Evolutionary conservation across 2,888 invertebrate species (phyloP).

Genomic region (Alitta virens): DNA sequence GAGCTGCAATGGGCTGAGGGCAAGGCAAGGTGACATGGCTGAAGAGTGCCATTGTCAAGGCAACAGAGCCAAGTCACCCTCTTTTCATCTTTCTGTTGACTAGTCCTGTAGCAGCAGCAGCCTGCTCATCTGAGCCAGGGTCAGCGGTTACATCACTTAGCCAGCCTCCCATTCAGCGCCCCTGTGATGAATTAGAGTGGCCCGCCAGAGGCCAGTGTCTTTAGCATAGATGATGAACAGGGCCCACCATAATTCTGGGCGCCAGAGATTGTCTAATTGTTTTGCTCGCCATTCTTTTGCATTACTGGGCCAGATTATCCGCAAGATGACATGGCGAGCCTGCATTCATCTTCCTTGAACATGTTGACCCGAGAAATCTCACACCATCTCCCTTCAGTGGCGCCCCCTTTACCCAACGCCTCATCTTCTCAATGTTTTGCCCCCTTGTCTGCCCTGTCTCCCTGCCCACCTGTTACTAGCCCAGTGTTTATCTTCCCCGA

Average conservation of each 20-base stretch:
- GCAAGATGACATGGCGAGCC: background rate
- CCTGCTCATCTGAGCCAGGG: background rate
- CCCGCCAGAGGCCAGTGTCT: background rate
- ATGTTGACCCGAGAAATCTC: too few relatives aligned
- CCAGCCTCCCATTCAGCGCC: background rate
- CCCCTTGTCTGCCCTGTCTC: too few relatives aligned
- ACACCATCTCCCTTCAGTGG: too few relatives aligned
- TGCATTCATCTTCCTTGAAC: background rate
- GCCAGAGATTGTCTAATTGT: conserved; percentile 1
- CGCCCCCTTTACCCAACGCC: too few relatives aligned
- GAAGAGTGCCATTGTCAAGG: background rate
- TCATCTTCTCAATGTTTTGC: too few relatives aligned
- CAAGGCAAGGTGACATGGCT: background rate
- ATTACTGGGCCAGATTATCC: background rate
- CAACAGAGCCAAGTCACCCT: background rate
- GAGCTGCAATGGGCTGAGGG: background rate
- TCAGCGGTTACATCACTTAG: background rate
- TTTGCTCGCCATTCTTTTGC: background rate
- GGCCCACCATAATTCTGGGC: background rate
- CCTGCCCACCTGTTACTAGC: too few relatives aligned
- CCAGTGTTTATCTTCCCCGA: too few relatives aligned
- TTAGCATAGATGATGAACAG: conserved; percentile 1
- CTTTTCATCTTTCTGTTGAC: too few relatives aligned
- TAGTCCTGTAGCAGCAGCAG: too few relatives aligned
- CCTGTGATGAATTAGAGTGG: background rate